These are phyloP conservation scores for Plectus sambesii DNA, from an alignment of 1,140 invertebrate genomes.

Conservation along the genomic window DNA sequence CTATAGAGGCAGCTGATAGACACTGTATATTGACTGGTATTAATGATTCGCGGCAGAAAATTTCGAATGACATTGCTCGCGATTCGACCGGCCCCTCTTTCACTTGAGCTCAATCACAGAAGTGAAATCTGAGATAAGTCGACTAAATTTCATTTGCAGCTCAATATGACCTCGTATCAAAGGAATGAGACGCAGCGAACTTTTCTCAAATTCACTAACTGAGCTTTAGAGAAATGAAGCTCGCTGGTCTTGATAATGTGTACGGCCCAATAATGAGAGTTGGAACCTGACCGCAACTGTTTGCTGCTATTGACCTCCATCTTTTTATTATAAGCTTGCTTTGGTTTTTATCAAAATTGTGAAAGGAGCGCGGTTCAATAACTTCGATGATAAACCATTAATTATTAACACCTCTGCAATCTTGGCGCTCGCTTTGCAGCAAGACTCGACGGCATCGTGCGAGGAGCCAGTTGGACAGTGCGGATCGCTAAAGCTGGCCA, in stretches of 20 bases:
- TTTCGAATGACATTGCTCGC: not conserved
- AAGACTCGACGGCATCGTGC: constrained; percentile 6
- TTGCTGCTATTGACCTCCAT: constrained; percentile 8
- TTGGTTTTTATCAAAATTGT: constrained; percentile 1
- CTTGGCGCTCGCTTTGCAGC: constrained; percentile 4
- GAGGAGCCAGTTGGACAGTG: constrained; percentile 18
- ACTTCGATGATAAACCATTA: constrained; percentile 13
- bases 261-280: too few relatives aligned
- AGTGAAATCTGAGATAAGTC: too few relatives aligned
- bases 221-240: too few relatives aligned
- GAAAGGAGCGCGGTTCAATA: constrained; percentile 14
- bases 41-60: constrained; percentile 5
- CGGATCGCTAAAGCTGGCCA: constrained; percentile 24
- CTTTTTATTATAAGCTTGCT: too few relatives aligned
- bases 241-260: too few relatives aligned
- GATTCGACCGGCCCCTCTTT: too few relatives aligned
- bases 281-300: constrained; percentile 1
- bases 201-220: too few relatives aligned
- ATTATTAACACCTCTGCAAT: constrained; percentile 17
- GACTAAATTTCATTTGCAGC: too few relatives aligned
- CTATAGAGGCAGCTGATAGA: not conserved
- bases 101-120: too few relatives aligned
- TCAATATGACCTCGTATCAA: too few relatives aligned
- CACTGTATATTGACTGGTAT: not conserved
- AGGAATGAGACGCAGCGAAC: too few relatives aligned